Percentiles rank a stretch among this genome's conserved stretches.
These are phyloP conservation scores for Chaetogeoica ovagalla DNA, from an alignment of 2,888 invertebrate species.

Conservation along the genomic window DNA sequence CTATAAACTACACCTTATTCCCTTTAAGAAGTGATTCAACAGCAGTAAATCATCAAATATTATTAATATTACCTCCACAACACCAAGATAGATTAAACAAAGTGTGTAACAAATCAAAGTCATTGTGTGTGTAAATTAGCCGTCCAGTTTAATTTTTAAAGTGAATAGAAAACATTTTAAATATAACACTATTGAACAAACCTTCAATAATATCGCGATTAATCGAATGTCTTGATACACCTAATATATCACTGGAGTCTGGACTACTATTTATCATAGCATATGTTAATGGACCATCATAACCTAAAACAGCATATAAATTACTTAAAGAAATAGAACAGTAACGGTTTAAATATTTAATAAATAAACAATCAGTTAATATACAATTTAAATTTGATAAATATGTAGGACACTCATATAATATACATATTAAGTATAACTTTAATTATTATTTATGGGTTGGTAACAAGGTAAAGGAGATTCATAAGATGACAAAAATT, in stretches of 20 bases:
- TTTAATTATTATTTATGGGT: no score
- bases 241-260: conserved; percentile 62
- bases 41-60: no score
- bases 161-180: neutral
- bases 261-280: conserved; percentile 80
- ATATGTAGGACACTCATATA: no score
- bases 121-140: neutral
- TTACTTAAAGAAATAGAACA: neutral
- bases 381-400: no score
- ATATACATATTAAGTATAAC: no score
- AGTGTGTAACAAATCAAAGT: no score
- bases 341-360: conserved; percentile 10
- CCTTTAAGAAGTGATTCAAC: no score
- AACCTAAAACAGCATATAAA: conserved; percentile 64
- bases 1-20: no score
- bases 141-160: neutral
- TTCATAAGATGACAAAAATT: no score
- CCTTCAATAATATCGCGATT: conserved; percentile 49
- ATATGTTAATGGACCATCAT: conserved; percentile 86
- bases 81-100: no score
- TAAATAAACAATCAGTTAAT: neutral
- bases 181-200: conserved; percentile 15
- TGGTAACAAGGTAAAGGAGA: no score
- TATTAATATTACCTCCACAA: no score
- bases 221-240: conserved; percentile 40